A percentile compares a stretch with the other conserved stretches of the same genome.
phyloP scores from a whole-genome alignment of 2,888 invertebrate species.

The Hypomecis atomaria region DNA sequence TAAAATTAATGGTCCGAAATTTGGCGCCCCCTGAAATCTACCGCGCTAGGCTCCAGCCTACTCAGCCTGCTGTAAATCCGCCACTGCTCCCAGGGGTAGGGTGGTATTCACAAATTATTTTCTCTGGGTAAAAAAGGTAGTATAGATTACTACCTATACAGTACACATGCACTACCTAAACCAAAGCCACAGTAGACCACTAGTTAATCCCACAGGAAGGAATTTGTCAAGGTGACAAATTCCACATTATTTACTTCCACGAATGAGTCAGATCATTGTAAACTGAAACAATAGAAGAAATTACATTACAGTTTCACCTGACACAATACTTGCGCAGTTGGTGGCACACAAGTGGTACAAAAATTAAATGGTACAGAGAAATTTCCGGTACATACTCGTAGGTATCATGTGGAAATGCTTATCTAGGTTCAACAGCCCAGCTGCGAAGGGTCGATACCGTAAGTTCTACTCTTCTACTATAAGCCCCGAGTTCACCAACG shows the following conservation, averaged over 20 bases:
- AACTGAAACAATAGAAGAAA: conserved; percentile 31
- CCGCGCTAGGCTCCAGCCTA: no score
- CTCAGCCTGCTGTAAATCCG: no score
- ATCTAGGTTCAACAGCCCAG: conserved; percentile 21
- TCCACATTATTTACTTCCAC: conserved; percentile 11
- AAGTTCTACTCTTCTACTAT: no score
- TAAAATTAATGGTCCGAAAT: no score
- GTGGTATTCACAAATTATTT: no score
- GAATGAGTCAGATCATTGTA: conserved; percentile 28
- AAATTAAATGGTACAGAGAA: not conserved
- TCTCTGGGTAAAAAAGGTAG: no score
- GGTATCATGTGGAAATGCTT: not conserved
- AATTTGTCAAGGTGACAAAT: conserved; percentile 1
- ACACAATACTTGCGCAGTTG: conserved; percentile 30
- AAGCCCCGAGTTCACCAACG: no score
- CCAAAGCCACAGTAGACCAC: not conserved
- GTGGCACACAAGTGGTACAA: conserved; percentile 5
- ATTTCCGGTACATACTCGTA: not conserved
- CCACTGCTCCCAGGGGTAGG: no score
- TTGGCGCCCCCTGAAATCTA: no score
- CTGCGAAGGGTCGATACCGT: no score
- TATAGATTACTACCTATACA: not conserved
- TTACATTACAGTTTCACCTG: conserved; percentile 24
- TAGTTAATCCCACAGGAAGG: not conserved
- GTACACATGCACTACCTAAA: not conserved